Evolutionary conservation across 2,797 vertebrate genomes (phyloP).

Genomic region (Heliangelus exortis): DNA sequence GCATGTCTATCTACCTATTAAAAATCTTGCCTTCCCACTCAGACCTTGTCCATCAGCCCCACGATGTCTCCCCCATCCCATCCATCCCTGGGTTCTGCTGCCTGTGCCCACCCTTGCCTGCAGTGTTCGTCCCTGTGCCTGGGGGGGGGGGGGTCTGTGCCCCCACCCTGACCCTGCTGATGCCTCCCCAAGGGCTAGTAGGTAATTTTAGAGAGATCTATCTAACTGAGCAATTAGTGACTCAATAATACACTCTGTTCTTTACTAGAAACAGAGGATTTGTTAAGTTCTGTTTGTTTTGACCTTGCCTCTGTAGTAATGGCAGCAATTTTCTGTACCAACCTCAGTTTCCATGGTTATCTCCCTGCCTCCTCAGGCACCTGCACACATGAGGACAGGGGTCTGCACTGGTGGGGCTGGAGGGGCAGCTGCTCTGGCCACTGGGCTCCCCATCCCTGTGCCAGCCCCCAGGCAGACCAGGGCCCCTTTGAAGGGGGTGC

Average conservation of each 20-base stretch:
- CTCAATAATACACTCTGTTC: background rate
- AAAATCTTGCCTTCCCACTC: background rate
- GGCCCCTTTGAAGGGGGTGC: background rate
- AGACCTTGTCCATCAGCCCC: background rate
- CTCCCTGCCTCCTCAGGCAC: background rate
- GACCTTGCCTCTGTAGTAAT: background rate
- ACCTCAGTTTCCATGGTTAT: conserved; percentile 34
- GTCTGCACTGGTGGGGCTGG: background rate
- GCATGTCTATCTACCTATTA: background rate
- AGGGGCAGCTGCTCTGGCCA: background rate
- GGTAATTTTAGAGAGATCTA: background rate
- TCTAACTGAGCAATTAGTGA: background rate
- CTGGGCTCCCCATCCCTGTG: too few species aligned
- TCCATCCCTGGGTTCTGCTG: background rate
- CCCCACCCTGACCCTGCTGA: background rate
- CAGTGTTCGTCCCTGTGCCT: too few species aligned
- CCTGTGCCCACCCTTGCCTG: accelerated
- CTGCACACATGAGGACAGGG: background rate
- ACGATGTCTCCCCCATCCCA: too few species aligned
- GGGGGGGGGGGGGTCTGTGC: too few species aligned
- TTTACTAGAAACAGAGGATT: conserved; percentile 3
- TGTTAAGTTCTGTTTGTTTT: conserved; percentile 49
- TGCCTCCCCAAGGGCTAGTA: background rate
- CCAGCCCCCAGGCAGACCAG: too few species aligned
- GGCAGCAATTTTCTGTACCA: background rate